Evolutionary conservation across 2,113 vertebrate genomes (phyloP).

Genomic region (Erythrocercus mccallii): DNA sequence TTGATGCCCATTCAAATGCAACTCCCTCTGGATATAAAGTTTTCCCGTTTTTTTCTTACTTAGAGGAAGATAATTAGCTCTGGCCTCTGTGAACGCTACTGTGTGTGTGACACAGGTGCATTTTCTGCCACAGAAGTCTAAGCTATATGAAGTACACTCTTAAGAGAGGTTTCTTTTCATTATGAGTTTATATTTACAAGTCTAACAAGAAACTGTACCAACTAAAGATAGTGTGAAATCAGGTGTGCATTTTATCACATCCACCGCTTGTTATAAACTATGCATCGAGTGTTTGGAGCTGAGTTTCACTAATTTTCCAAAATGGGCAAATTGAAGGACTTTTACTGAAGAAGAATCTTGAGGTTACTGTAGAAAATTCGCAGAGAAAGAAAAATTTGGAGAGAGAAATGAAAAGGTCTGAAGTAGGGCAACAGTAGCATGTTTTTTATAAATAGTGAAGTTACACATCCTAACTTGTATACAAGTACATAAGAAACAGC

Average conservation of each 20-base stretch:
- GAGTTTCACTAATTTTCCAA: constrained; percentile 18
- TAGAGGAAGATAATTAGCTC: neutral
- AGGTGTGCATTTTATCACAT: neutral
- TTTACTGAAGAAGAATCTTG: constrained; percentile 69
- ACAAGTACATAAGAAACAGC: neutral
- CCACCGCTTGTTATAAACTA: neutral
- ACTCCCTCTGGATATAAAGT: neutral
- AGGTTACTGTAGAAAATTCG: constrained; percentile 68
- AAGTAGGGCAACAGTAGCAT: neutral
- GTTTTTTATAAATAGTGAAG: neutral
- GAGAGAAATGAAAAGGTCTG: constrained; percentile 73
- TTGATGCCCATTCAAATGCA: neutral
- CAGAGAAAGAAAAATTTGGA: constrained; percentile 61
- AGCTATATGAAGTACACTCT: neutral
- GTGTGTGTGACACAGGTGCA: neutral
- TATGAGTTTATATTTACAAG: neutral
- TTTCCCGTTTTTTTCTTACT: neutral
- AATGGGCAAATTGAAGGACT: constrained; percentile 62
- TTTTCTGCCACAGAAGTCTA: neutral
- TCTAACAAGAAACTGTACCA: neutral
- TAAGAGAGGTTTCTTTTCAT: neutral
- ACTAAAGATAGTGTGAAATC: neutral
- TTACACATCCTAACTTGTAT: neutral
- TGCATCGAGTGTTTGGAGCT: neutral
- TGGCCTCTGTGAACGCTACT: neutral